Evolutionary conservation across 2,888 invertebrate species (phyloP).

Genomic region (Dryomyza anilis): DNA sequence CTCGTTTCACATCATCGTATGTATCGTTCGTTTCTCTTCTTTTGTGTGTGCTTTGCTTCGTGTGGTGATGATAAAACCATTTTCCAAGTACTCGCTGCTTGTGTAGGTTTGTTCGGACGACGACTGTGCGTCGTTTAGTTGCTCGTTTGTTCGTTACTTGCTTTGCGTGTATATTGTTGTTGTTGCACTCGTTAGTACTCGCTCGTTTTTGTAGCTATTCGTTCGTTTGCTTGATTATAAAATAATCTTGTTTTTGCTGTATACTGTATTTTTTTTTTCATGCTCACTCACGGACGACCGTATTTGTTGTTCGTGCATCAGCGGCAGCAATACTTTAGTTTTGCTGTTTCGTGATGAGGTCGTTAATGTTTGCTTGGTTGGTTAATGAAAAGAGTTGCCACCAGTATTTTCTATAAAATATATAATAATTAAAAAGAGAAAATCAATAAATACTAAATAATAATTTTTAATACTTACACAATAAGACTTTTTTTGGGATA

Average conservation of each 20-base stretch:
- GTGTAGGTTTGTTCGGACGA: no score
- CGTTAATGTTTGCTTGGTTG: neutral
- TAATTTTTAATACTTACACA: no score
- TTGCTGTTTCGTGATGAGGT: neutral
- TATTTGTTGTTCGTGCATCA: neutral
- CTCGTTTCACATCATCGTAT: slow-evolving; percentile 10
- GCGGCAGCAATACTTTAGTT: neutral
- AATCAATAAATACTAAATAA: no score
- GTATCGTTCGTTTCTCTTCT: slow-evolving; percentile 17
- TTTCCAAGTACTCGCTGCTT: neutral
- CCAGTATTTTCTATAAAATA: no score
- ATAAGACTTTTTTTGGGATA: no score
- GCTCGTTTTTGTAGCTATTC: slow-evolving; percentile 5
- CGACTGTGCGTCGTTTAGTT: no score
- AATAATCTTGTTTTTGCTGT: slow-evolving; percentile 19
- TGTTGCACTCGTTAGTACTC: neutral
- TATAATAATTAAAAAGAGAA: no score
- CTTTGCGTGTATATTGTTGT: neutral
- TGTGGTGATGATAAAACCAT: slow-evolving; percentile 3
- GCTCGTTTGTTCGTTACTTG: neutral
- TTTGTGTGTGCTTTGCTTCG: neutral
- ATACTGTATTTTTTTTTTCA: neutral
- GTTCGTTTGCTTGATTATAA: slow-evolving; percentile 6
- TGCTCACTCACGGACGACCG: neutral
- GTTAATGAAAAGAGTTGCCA: no score